Conservation (phyloP, 2,113 vertebrate genomes). For the Laticauda laticaudata region DNA sequence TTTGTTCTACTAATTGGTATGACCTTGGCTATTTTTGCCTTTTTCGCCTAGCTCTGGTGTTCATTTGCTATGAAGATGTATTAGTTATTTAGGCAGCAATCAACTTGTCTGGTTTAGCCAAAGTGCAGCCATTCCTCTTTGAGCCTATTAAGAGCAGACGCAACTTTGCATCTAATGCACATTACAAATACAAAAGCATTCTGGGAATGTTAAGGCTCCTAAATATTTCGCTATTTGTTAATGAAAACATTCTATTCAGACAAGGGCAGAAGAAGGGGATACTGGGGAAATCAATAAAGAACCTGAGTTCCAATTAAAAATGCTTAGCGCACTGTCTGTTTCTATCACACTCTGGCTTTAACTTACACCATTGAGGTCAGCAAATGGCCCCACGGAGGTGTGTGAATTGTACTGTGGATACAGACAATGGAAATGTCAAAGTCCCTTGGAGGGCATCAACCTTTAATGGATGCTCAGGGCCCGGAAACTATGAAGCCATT, state of each 20-base stretch:
- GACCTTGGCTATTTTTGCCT: slow-evolving; percentile 63
- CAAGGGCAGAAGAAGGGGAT: slow-evolving; percentile 4
- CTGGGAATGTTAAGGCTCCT: slow-evolving; percentile 51
- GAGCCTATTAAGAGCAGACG: slow-evolving; percentile 62
- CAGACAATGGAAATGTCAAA: background rate
- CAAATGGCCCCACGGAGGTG: slow-evolving; percentile 22
- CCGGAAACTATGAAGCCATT: slow-evolving; percentile 4
- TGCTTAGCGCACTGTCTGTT: slow-evolving; percentile 53
- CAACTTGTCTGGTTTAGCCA: slow-evolving; percentile 62
- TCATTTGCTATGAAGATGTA: slow-evolving; percentile 68
- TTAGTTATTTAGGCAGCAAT: slow-evolving; percentile 69
- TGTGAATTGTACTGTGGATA: background rate
- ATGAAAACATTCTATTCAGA: slow-evolving; percentile 65
- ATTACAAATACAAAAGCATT: slow-evolving; percentile 57
- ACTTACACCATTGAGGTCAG: slow-evolving; percentile 62
- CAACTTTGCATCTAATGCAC: slow-evolving; percentile 62
- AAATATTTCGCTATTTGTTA: slow-evolving; percentile 65
- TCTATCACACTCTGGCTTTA: slow-evolving; percentile 58
- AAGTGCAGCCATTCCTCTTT: slow-evolving; percentile 70
- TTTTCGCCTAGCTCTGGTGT: slow-evolving; percentile 42
- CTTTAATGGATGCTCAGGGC: slow-evolving; percentile 8
- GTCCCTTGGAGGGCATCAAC: background rate
- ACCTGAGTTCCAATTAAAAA: slow-evolving; percentile 63
- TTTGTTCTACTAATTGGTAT: slow-evolving; percentile 44
- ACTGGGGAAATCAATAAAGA: slow-evolving; percentile 22